Evolutionary conservation across 2,797 vertebrate genomes (phyloP).

Genomic region (Rhinichthys osculus): DNA sequence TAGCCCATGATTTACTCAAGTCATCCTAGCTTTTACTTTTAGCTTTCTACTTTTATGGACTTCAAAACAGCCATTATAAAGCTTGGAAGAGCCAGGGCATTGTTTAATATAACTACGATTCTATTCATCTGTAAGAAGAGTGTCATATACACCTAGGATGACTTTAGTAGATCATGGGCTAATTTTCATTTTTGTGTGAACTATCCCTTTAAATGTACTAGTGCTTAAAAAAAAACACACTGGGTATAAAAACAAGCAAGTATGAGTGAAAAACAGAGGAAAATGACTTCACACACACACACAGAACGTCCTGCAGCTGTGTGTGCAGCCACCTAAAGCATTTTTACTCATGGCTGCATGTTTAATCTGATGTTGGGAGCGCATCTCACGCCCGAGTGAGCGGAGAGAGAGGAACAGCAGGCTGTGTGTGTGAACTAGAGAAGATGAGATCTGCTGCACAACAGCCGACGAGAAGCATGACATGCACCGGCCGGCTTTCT

Average conservation of each 20-base stretch:
- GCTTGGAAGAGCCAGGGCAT: too few relatives aligned
- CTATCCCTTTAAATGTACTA: neutral
- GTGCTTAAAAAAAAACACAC: neutral
- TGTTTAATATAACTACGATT: too few relatives aligned
- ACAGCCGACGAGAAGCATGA: neutral
- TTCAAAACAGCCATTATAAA: too few relatives aligned
- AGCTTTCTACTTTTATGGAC: too few relatives aligned
- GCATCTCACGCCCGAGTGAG: neutral
- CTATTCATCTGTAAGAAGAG: too few relatives aligned
- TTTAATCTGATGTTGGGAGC: neutral
- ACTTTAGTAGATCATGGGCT: too few relatives aligned
- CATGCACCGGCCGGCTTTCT: neutral
- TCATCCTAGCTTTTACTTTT: too few relatives aligned
- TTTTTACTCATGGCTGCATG: neutral
- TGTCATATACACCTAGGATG: too few relatives aligned
- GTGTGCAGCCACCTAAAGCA: neutral
- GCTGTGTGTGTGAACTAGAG: neutral
- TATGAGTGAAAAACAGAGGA: slow-evolving; percentile 6
- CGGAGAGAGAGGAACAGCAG: neutral
- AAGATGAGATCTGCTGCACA: neutral
- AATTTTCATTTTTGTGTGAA: too few relatives aligned
- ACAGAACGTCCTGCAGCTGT: neutral
- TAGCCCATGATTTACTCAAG: too few relatives aligned
- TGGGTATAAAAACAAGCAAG: neutral
- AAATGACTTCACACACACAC: neutral